These are phyloP conservation scores for Latrodectus geometricus DNA, from an alignment of 1,140 invertebrate species.

Conservation along the genomic window DNA sequence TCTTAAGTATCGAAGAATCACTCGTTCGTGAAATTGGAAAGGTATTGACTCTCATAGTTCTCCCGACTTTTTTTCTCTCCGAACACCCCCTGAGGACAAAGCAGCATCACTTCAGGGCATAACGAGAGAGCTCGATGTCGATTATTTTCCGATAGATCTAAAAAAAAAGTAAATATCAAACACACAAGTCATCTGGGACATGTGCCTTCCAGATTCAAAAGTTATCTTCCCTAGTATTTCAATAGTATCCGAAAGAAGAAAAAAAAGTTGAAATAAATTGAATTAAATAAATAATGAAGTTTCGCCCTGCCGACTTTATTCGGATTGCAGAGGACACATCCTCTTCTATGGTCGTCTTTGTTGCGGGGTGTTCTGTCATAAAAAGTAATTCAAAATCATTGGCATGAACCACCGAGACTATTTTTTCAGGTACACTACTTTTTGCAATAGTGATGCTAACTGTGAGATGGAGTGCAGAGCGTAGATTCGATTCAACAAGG, in stretches of 20 bases:
- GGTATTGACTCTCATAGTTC: slow-evolving; percentile 35
- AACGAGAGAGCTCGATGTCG: background rate
- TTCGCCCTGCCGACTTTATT: background rate
- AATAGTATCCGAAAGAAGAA: background rate
- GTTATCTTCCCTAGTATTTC: background rate
- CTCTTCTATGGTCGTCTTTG: background rate
- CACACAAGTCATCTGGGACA: background rate
- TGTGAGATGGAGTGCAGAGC: too few relatives aligned
- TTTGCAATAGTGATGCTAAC: too few relatives aligned
- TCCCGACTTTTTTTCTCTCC: background rate
- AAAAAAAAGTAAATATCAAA: slow-evolving; percentile 43
- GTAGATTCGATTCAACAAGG: too few relatives aligned
- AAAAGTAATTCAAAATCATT: slow-evolving; percentile 11
- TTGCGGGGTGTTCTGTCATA: background rate
- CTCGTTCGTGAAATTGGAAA: slow-evolving; percentile 52
- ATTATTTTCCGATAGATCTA: slow-evolving; percentile 26
- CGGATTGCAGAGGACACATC: background rate
- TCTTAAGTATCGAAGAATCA: slow-evolving; percentile 53
- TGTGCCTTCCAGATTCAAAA: background rate
- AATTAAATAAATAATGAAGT: slow-evolving; percentile 45
- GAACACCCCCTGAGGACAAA: slow-evolving; percentile 9
- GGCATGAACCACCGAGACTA: background rate
- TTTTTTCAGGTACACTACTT: background rate
- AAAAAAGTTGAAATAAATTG: slow-evolving; percentile 22
- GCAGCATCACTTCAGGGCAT: background rate